Evolutionary conservation across 2,113 vertebrate genomes (phyloP).

Genomic region (Colossoma macropomum): DNA sequence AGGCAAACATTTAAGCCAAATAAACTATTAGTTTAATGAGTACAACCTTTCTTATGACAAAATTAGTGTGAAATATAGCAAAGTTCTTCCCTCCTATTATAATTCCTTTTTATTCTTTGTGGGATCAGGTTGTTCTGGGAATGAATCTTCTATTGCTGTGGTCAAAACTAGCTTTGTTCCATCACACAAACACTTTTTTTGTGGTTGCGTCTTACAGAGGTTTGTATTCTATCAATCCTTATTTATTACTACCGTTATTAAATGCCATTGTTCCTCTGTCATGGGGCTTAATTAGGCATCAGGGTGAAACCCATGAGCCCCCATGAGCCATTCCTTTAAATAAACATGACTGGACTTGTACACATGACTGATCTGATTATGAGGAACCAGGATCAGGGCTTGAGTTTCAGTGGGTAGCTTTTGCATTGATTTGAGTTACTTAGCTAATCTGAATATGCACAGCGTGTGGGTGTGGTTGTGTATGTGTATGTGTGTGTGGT

Average conservation of each 20-base stretch:
- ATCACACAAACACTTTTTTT: not conserved
- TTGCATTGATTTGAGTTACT: conserved; percentile 24
- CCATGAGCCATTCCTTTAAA: conserved; percentile 34
- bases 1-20: too few species aligned
- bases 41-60: too few species aligned
- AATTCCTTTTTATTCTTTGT: too few species aligned
- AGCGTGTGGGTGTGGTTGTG: conserved; percentile 1
- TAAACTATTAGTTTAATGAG: too few species aligned
- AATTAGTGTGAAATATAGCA: not conserved
- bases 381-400: not conserved
- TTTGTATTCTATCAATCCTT: not conserved
- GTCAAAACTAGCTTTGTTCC: too few species aligned
- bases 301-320: conserved; percentile 14
- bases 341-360: conserved; percentile 22
- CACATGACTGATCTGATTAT: conserved; percentile 49
- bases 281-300: conserved; percentile 30
- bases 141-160: too few species aligned
- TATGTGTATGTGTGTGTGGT: not conserved
- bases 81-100: not conserved
- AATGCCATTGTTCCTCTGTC: not conserved
- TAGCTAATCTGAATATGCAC: conserved; percentile 9
- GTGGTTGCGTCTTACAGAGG: not conserved
- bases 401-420: conserved; percentile 20
- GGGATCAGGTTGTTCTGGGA: too few species aligned
- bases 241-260: conserved; percentile 19